A percentile compares a stretch with the other conserved stretches of the same genome.
Evolutionary conservation across 2,113 vertebrate genomes (phyloP).

Genomic region (Neomonachus schauinslandi): DNA sequence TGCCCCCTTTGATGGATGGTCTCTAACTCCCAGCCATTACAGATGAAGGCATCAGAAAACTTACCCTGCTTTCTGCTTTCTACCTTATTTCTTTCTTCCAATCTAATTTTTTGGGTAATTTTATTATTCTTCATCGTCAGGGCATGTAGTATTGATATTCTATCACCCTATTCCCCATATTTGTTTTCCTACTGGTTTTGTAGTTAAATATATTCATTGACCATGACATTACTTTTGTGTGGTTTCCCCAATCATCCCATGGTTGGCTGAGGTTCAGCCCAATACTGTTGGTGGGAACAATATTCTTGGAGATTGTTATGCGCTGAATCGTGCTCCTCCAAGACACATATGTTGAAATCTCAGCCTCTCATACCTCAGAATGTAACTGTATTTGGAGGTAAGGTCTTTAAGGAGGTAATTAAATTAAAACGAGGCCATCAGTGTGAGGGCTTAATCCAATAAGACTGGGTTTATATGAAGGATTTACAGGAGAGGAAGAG

Average conservation of each 20-base stretch:
- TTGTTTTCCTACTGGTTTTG: not conserved
- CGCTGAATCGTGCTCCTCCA: not conserved
- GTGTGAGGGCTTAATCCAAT: not conserved
- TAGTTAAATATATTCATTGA: not conserved
- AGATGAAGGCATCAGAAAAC: slow-evolving; percentile 14
- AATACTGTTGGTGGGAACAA: not conserved
- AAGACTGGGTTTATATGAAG: not conserved
- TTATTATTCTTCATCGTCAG: not conserved
- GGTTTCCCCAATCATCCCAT: not conserved
- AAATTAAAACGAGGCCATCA: not conserved
- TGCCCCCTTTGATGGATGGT: not conserved
- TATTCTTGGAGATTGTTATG: not conserved
- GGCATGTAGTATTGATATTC: not conserved
- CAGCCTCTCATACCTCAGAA: not conserved
- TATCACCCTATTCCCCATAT: not conserved
- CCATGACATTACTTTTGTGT: not conserved
- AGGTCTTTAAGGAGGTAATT: not conserved
- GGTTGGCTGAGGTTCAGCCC: not conserved
- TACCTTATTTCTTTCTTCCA: not conserved
- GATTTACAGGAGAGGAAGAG: not conserved
- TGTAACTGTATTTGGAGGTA: not conserved
- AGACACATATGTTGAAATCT: not conserved
- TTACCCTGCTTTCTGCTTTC: not conserved
- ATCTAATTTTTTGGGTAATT: not conserved
- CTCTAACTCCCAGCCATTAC: not conserved